Conservation (phyloP, 2,797 vertebrate genomes). For the Bovichtus variegatus region DNA sequence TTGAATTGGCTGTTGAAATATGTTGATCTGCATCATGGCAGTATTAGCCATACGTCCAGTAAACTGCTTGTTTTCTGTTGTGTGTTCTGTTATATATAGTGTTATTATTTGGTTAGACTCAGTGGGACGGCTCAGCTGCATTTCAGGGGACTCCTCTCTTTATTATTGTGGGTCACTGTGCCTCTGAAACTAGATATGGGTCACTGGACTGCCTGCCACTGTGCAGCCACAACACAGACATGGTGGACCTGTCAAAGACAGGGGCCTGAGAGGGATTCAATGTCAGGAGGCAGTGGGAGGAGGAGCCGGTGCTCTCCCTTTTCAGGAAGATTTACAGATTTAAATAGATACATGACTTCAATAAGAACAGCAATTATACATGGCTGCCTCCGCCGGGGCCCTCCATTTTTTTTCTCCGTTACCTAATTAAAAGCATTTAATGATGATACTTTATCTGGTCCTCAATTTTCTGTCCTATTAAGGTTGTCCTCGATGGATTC, state of each 20-base stretch:
- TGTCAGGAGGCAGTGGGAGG: slow-evolving; percentile 64
- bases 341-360: slow-evolving; percentile 71
- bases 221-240: slow-evolving; percentile 68
- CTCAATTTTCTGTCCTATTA: slow-evolving; percentile 86
- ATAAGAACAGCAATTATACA: slow-evolving; percentile 77
- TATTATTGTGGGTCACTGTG: slow-evolving; percentile 80
- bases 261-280: slow-evolving; percentile 79
- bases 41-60: not conserved
- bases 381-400: slow-evolving; percentile 75
- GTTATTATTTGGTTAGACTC: slow-evolving; percentile 21
- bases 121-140: not conserved
- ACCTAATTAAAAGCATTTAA: slow-evolving; percentile 88
- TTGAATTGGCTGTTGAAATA: not conserved
- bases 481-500: slow-evolving; percentile 81
- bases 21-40: not conserved
- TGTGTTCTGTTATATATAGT: slow-evolving; percentile 7
- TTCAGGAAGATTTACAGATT: slow-evolving; percentile 64
- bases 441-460: slow-evolving; percentile 86
- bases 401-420: slow-evolving; percentile 65
- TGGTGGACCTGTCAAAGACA: slow-evolving; percentile 79
- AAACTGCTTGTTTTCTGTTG: slow-evolving; percentile 10
- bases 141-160: slow-evolving; percentile 64
- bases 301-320: slow-evolving; percentile 55
- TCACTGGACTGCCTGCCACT: slow-evolving; percentile 77
- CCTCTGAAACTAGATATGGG: slow-evolving; percentile 72